Base-by-base conservation (phyloP, 1,140 invertebrate species). In the Dolichoris vasculosae region DNA sequence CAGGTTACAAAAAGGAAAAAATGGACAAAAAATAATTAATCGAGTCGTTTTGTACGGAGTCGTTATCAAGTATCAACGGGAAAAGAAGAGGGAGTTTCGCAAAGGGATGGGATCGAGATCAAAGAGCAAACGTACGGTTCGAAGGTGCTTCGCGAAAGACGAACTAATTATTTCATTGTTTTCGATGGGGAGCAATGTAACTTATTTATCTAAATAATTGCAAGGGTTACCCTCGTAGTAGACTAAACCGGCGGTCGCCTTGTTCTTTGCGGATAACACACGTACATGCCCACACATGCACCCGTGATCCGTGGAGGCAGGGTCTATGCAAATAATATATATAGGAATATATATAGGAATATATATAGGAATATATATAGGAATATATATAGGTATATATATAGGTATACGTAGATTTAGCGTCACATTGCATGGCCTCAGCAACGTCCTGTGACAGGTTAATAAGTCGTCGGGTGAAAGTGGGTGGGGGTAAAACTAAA, bases 391-490 rank as follows among this genome's bases (percentile, higher is more conserved):
- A 40, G 15, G 30, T 35, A 20, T 43, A 40, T n/a, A 35, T 40
- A 40, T n/a, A 26, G 26, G 82, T 82, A 86, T 80, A 86, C 83
- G 79, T 85, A 81, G 82, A 86, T 84, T 85, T 81, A 84, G 85
- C 87, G 87, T 88, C 88, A 88, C 83, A 87, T 88, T 88, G 88
- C 88, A 85, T 86, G 79, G 83, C 83, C 51, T 76, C 71, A 76
- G 30, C 71, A 40, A 64, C 55, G 71, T 48, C 30, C 87, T 80
- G 83, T 73, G 88, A 84, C 73, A 86, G 87, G 86, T 87, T 86
- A 89, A 89, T 88, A 88, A 88, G 87, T 89, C 87, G 83, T 81
- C 86, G 86, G 35, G 23, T 73, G 20, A 26, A 48, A 67, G 30
- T 75, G 83, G 64, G 43, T 1, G 84, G 85, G 87, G 84, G 86